phyloP scores from a whole-genome alignment of 2,888 invertebrate genomes.

The Lepeophtheirus nordmannii region DNA sequence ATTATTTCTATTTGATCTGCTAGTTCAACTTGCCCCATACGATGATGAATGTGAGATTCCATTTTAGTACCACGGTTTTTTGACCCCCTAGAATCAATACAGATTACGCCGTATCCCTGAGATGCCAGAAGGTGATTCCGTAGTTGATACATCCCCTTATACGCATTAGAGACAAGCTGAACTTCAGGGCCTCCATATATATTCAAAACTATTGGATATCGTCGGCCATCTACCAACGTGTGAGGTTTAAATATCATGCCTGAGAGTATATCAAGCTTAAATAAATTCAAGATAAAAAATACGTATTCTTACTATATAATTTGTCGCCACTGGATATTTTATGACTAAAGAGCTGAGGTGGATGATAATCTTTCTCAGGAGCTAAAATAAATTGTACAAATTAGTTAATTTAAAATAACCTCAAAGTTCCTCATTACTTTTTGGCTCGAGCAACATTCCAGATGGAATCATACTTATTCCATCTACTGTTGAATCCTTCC shows the following conservation, averaged over 20 bases:
- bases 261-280: conserved; percentile 14
- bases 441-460: conserved; percentile 54
- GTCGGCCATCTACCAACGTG: conserved; percentile 37
- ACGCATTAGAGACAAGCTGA: conserved; percentile 88
- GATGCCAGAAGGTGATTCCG: conserved; percentile 88
- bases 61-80: conserved; percentile 79
- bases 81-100: conserved; percentile 88
- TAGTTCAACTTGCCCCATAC: conserved; percentile 68
- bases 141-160: conserved; percentile 78
- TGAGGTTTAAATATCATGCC: conserved; percentile 27
- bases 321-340: conserved; percentile 17
- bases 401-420: neutral
- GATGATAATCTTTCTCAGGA: conserved; percentile 25
- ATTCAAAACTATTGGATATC: conserved; percentile 84
- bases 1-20: conserved; percentile 90
- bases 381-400: conserved; percentile 25
- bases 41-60: conserved; percentile 71
- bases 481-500: conserved; percentile 47
- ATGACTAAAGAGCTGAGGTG: conserved; percentile 23
- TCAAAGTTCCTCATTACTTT: conserved; percentile 33
- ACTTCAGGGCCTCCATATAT: conserved; percentile 98
- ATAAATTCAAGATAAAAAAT: neutral
- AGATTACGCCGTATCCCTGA: conserved; percentile 86
- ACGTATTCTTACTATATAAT: neutral
- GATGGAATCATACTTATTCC: conserved; percentile 50